Percentiles rank a stretch among this genome's conserved stretches.
Conservation (phyloP, 1,140 invertebrate species). For the Drosophila nebulosa region DNA sequence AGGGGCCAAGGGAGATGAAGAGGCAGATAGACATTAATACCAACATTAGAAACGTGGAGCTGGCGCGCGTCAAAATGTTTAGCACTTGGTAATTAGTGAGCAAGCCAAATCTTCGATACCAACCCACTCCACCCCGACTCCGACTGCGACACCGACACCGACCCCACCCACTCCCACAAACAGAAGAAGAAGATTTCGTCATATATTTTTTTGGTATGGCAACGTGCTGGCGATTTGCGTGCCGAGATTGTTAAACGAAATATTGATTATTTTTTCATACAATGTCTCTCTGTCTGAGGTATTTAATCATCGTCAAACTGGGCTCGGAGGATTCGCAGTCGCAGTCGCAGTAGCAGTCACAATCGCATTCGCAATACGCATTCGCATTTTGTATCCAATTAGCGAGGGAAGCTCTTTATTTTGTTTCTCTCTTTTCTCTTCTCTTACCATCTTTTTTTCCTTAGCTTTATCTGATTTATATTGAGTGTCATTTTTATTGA, state of each 20-base stretch:
- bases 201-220: constrained; percentile 25
- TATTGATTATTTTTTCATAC: constrained; percentile 61
- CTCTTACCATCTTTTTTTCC: constrained; percentile 34
- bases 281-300: constrained; percentile 29
- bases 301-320: constrained; percentile 51
- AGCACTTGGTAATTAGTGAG: constrained; percentile 63
- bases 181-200: not conserved
- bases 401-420: constrained; percentile 34
- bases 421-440: constrained; percentile 21
- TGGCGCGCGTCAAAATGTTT: constrained; percentile 53
- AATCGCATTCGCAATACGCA: no score
- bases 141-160: not conserved
- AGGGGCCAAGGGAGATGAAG: no score
- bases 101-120: not conserved
- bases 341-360: no score
- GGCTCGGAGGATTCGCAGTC: constrained; percentile 32
- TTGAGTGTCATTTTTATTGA: constrained; percentile 26
- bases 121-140: not conserved
- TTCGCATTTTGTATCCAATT: constrained; percentile 61
- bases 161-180: not conserved
- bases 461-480: constrained; percentile 33
- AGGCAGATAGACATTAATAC: constrained; percentile 23
- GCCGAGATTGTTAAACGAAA: constrained; percentile 59
- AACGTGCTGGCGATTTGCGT: constrained; percentile 62
- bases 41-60: constrained; percentile 16